These are phyloP conservation scores for Saccopteryx bilineata DNA, from an alignment of 2,113 vertebrate genomes.

Conservation along the genomic window DNA sequence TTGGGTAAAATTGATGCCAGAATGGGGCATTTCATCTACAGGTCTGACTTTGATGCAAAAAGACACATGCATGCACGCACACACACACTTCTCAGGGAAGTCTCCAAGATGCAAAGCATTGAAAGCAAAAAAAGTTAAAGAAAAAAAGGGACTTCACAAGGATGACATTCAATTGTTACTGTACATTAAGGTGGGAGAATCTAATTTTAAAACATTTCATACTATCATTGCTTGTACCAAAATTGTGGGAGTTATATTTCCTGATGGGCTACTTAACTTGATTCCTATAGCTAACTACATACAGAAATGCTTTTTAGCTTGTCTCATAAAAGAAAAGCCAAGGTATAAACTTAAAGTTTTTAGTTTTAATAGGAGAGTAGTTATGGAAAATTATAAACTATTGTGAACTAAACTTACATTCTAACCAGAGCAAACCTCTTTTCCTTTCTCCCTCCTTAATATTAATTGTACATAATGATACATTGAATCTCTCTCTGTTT, in stretches of 20 bases:
- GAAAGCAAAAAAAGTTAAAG: not conserved
- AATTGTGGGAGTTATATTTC: not conserved
- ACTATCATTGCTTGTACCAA: not conserved
- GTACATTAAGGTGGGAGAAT: not conserved
- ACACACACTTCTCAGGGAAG: not conserved
- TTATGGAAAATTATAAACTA: not conserved
- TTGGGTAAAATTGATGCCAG: not conserved
- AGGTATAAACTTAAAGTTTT: slow-evolving; percentile 20
- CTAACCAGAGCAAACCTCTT: slow-evolving; percentile 8
- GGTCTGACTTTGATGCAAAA: not conserved
- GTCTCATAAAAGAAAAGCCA: not conserved
- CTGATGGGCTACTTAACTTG: not conserved
- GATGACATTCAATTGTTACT: not conserved
- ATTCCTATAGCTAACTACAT: not conserved
- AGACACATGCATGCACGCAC: not conserved
- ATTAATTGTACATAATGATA: not conserved
- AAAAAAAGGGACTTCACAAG: slow-evolving; percentile 23
- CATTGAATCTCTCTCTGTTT: not conserved
- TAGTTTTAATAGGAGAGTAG: not conserved
- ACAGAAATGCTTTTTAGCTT: slow-evolving; percentile 29
- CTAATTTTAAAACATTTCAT: slow-evolving; percentile 34
- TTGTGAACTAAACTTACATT: not conserved
- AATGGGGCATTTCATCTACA: not conserved
- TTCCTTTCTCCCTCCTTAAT: not conserved
- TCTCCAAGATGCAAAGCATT: not conserved